A percentile compares a stretch with the other conserved stretches of the same genome.
Evolutionary conservation across 2,113 vertebrate genomes (phyloP).

Genomic region (Epinephelus moara): DNA sequence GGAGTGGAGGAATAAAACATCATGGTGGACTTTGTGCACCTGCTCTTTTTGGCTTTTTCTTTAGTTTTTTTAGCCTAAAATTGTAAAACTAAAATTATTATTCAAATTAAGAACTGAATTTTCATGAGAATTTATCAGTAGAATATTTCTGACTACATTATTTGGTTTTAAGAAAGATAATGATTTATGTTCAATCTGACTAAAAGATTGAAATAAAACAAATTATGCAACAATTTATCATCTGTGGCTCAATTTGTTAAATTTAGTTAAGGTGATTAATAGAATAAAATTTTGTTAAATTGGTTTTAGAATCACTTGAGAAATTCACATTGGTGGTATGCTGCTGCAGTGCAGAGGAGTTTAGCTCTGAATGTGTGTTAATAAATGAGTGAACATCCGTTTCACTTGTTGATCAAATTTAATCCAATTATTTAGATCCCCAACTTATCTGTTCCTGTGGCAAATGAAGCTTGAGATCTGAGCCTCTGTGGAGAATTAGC

Average conservation of each 20-base stretch:
- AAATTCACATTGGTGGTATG: background rate
- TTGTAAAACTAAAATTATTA: background rate
- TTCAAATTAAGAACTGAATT: constrained; percentile 7
- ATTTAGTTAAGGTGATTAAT: background rate
- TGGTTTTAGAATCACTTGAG: background rate
- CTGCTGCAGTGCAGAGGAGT: constrained; percentile 15
- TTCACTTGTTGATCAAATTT: constrained; percentile 83
- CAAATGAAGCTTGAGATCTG: constrained; percentile 79
- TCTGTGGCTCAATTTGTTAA: background rate
- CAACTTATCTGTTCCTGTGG: constrained; percentile 76
- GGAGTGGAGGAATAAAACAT: constrained; percentile 14
- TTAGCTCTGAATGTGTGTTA: constrained; percentile 55
- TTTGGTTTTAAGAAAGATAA: background rate
- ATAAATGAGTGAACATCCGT: constrained; percentile 72
- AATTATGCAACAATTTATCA: background rate
- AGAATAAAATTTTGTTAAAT: background rate
- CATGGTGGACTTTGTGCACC: constrained; percentile 24
- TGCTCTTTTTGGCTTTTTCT: constrained; percentile 20
- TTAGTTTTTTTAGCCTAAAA: background rate
- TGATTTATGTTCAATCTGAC: background rate
- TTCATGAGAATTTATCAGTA: background rate
- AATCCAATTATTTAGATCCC: constrained; percentile 88
- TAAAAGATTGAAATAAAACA: background rate
- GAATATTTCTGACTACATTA: background rate
- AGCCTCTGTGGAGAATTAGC: constrained; percentile 76